Conservation (phyloP, 2,888 invertebrate genomes). For the Eumerus sabulonum region DNA sequence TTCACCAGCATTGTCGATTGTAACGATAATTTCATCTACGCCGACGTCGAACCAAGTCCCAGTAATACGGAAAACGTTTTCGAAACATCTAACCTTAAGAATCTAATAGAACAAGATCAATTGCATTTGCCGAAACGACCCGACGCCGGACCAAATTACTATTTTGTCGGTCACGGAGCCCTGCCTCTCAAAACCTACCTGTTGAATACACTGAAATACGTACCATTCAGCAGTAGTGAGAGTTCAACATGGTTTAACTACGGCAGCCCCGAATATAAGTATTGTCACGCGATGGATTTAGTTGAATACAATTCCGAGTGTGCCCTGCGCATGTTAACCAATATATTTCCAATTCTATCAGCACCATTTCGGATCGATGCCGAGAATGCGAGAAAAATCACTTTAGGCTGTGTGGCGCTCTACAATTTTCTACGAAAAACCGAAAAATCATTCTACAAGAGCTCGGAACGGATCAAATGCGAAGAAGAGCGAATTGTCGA, state of each 20-base stretch:
- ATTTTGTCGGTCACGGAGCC: constrained; percentile 74
- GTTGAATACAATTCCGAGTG: constrained; percentile 67
- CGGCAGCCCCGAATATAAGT: constrained; percentile 64
- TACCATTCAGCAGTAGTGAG: constrained; percentile 65
- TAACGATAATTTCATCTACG: constrained; percentile 75
- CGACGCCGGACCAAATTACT: constrained; percentile 70
- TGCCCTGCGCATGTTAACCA: constrained; percentile 75
- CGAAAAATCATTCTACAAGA: constrained; percentile 74
- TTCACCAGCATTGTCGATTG: constrained; percentile 76
- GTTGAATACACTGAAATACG: constrained; percentile 72
- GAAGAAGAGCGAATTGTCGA: constrained; percentile 75
- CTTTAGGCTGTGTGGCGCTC: constrained; percentile 76
- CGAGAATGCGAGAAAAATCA: constrained; percentile 76
- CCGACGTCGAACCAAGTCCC: constrained; percentile 74
- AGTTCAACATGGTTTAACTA: constrained; percentile 65
- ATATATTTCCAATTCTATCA: constrained; percentile 76
- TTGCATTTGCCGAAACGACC: constrained; percentile 69
- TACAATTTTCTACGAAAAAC: constrained; percentile 77
- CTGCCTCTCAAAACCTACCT: constrained; percentile 75
- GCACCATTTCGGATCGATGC: constrained; percentile 75
- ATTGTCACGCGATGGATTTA: constrained; percentile 71
- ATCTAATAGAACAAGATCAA: constrained; percentile 71
- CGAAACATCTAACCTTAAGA: constrained; percentile 74
- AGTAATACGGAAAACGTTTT: constrained; percentile 74
- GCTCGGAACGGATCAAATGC: constrained; percentile 74